Evolutionary conservation across 2,888 invertebrate genomes (phyloP).

Genomic region (Kuschelorhynchus macadamiae): DNA sequence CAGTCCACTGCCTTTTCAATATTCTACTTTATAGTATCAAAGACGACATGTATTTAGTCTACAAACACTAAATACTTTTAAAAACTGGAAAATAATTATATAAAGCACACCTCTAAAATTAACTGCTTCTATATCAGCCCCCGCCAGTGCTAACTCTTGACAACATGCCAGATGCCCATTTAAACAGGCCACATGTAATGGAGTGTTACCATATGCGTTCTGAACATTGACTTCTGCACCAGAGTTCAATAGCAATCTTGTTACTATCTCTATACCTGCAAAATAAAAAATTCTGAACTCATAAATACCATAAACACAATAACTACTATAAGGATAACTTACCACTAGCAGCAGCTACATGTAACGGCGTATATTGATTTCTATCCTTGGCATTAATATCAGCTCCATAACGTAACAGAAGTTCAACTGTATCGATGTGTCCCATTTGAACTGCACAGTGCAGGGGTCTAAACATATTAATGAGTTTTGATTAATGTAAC

Average conservation of each 20-base stretch:
- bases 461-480: slow-evolving; percentile 72
- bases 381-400: slow-evolving; percentile 70
- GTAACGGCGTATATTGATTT: slow-evolving; percentile 74
- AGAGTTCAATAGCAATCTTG: slow-evolving; percentile 68
- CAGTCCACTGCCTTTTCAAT: no score
- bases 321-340: slow-evolving; percentile 58
- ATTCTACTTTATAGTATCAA: no score
- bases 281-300: slow-evolving; percentile 13
- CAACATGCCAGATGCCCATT: slow-evolving; percentile 74
- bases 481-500: no score
- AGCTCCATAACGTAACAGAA: slow-evolving; percentile 68
- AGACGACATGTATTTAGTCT: no score
- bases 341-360: slow-evolving; percentile 75
- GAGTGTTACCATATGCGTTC: slow-evolving; percentile 74
- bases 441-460: slow-evolving; percentile 77
- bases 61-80: no score
- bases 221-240: slow-evolving; percentile 73
- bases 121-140: slow-evolving; percentile 70
- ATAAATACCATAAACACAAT: no score
- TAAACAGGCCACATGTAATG: slow-evolving; percentile 74
- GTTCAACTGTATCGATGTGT: slow-evolving; percentile 68
- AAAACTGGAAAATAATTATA: no score
- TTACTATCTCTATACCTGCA: slow-evolving; percentile 59
- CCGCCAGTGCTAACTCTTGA: slow-evolving; percentile 69
- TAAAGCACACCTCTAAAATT: slow-evolving; percentile 68